A percentile compares a stretch with the other conserved stretches of the same genome.
Evolutionary conservation across 2,113 vertebrate species (phyloP).

Genomic region (Peucedramus taeniatus): DNA sequence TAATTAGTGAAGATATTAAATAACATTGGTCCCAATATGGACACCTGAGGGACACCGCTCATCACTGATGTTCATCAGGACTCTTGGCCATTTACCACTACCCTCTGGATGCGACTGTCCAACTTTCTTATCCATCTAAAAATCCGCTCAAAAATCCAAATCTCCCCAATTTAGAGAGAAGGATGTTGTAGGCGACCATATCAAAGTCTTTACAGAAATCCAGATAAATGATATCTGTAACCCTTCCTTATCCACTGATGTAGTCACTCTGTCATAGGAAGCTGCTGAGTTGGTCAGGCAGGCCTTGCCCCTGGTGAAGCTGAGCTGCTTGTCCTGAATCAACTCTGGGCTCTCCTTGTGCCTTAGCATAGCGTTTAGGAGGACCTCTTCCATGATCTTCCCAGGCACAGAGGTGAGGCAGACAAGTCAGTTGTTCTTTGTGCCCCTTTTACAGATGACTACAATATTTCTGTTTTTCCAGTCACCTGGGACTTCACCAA

Average conservation of each 20-base stretch:
- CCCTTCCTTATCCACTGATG: not conserved
- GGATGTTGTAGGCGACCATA: too few species aligned
- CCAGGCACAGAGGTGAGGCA: not conserved
- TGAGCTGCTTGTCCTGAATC: not conserved
- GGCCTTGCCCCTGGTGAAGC: not conserved
- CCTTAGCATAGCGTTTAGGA: not conserved
- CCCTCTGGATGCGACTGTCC: not conserved
- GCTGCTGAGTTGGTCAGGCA: not conserved
- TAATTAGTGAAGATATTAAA: not conserved
- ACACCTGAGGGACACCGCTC: not conserved
- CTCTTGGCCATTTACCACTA: not conserved
- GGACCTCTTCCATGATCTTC: not conserved
- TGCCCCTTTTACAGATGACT: not conserved
- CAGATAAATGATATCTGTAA: not conserved
- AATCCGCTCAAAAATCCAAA: not conserved
- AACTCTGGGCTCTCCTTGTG: not conserved
- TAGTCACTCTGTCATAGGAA: not conserved
- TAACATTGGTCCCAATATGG: not conserved
- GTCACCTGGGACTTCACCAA: not conserved
- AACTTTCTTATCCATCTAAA: not conserved
- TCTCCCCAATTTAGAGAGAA: not conserved
- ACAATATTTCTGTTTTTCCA: not conserved
- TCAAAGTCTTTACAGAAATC: not conserved
- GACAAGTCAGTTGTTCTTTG: not conserved
- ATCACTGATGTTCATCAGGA: not conserved